A percentile compares a stretch with the other conserved stretches of the same genome.
These are phyloP conservation scores for Stichodactyla mertensii DNA, from an alignment of 64 coral and sea anemone genomes.

Conservation along the genomic window DNA sequence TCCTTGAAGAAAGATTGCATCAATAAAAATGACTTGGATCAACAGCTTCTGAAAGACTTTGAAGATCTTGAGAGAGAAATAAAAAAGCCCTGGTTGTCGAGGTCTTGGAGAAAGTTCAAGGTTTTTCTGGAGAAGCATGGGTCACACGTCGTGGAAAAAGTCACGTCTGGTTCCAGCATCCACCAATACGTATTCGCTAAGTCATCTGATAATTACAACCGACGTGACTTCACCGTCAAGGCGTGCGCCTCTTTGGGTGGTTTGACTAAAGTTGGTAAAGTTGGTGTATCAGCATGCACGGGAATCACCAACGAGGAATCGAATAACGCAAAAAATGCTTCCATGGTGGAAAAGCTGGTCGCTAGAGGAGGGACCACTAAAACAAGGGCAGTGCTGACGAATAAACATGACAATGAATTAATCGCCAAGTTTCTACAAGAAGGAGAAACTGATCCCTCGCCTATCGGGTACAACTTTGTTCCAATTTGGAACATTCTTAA, in stretches of 20 bases:
- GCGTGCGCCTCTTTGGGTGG: constrained; percentile 16
- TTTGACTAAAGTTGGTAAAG: not conserved
- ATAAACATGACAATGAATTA: constrained; percentile 2
- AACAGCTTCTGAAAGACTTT: constrained; percentile 20
- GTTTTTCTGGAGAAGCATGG: constrained; percentile 35
- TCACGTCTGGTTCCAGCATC: constrained; percentile 25
- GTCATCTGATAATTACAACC: constrained; percentile 13
- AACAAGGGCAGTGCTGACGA: constrained; percentile 15
- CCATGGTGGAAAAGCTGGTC: constrained; percentile 18
- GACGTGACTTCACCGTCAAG: constrained; percentile 41
- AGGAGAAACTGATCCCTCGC: not conserved
- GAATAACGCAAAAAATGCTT: not conserved
- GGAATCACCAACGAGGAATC: constrained; percentile 26
- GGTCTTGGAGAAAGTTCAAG: constrained; percentile 42
- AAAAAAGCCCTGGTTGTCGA: constrained; percentile 13
- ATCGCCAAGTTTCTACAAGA: constrained; percentile 53
- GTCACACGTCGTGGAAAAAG: constrained; percentile 44
- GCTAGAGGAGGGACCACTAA: constrained; percentile 34
- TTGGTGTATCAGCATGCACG: constrained; percentile 13
- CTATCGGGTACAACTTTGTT: constrained; percentile 14
- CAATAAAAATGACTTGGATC: not conserved
- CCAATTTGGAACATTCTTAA: constrained; percentile 47
- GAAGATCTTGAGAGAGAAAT: constrained; percentile 4
- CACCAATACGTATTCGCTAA: constrained; percentile 30
- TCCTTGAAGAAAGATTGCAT: constrained; percentile 32